Evolutionary conservation across 2,888 invertebrate species (phyloP), one percentile per base, ranked within the genome.

Genomic region (Diadromus collaris): DNA sequence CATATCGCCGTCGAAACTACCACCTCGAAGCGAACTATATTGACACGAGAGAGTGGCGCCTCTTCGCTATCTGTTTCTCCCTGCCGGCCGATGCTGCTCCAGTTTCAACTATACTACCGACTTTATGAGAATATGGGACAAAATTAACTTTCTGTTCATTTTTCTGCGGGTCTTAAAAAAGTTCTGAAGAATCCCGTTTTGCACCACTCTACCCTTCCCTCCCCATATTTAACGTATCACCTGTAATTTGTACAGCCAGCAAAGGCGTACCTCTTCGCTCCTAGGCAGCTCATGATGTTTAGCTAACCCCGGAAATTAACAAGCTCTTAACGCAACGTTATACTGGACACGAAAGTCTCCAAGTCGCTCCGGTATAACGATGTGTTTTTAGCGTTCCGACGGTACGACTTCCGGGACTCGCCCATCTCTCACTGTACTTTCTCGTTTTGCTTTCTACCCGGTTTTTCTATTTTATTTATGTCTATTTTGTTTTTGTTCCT

Each of bases 231-330:
- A 44, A 27, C 64, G 64, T 70, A 34, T 44, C 65, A 46, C 19
- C 38, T 69, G 63, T 72, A 79, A 79, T 67, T 68, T 64, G 54
- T 64, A 73, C 69, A 64, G 19, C 27, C 61, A 27, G 27, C 38
- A 29, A 70, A 70, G 58, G 73, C 64, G 64, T 54, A 32, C 58
- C 78, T 58, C 10, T 34, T 73, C 56, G 41, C 29, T 41, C n/a
- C 51, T 48, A n/a, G 58, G 60, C 44, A 46, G 44, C 32, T 44
- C 48, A 27, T 16, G 38, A 44, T 80, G 73, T 82, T 82, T 79
- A 71, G 60, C 74, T 73, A 77, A 65, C 76, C 77, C 77, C 51
- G 78, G 83, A 79, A 74, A 74, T 78, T 61, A 74, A 78, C 67
- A 58, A 74, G 44, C 54, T 24, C 27, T 54, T 13, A 51, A 60